A percentile compares a stretch with the other conserved stretches of the same genome.
phyloP scores from a whole-genome alignment of 2,797 vertebrate species.

The Esox masquinongy region DNA sequence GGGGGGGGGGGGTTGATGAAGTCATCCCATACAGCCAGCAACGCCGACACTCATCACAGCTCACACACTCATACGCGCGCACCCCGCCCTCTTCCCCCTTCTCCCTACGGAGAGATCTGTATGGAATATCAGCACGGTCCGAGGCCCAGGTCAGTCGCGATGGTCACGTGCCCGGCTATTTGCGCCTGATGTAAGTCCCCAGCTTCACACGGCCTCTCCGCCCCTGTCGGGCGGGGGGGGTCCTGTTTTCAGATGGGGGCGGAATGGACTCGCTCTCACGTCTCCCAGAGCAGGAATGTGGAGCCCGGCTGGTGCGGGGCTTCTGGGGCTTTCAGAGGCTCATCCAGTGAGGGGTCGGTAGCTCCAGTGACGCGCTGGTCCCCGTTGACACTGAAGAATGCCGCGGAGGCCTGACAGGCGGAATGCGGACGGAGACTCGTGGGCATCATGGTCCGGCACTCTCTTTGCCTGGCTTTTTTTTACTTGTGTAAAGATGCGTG shows the following conservation, averaged over 20 bases:
- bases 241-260: constrained; percentile 39
- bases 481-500: neutral
- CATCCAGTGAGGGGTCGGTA: constrained; percentile 24
- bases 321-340: constrained; percentile 33
- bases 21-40: too few species aligned
- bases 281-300: constrained; percentile 51
- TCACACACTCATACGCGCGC: constrained; percentile 6
- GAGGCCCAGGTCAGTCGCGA: constrained; percentile 49
- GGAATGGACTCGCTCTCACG: constrained; percentile 37
- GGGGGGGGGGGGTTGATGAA: constrained; percentile 24
- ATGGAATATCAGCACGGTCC: constrained; percentile 51
- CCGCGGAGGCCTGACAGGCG: constrained; percentile 29
- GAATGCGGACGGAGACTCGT: constrained; percentile 8
- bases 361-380: constrained; percentile 26
- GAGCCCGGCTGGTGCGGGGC: neutral
- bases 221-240: constrained; percentile 30
- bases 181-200: constrained; percentile 54
- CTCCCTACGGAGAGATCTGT: constrained; percentile 57
- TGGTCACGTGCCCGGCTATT: constrained; percentile 62
- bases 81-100: constrained; percentile 27
- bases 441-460: constrained; percentile 35
- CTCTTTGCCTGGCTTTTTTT: neutral
- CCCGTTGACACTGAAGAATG: constrained; percentile 39
- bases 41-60: too few species aligned
- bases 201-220: constrained; percentile 34